Base-by-base conservation (phyloP, 2,113 vertebrate genomes). In the Etheostoma cragini region DNA sequence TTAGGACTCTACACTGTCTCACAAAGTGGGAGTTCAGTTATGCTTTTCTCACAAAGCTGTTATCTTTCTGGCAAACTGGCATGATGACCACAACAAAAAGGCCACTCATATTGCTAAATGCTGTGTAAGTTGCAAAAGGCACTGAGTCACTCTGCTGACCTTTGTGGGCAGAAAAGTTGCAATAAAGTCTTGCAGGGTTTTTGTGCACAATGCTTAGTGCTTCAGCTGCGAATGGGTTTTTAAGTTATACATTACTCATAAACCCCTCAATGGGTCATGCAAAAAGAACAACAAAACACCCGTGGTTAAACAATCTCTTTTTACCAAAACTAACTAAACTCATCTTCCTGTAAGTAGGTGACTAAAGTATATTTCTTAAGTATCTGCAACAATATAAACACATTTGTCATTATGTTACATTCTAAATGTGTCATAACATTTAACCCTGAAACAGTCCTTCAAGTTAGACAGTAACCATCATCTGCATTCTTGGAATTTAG, bases 171-270 rank as follows among this genome's bases (percentile, higher is more conserved):
- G 35, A 62, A 14, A 38, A 24, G 61, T 45, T 8, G 52, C 35
- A 75, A 42, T 76, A 49, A 77, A 56, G 17, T 56, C 26, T 8
- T 14, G 1, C 24, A 19, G 26, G 47, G 63, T 63, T 77, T 71
- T 53, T 38, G 35, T 16, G 71, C 22, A 33, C 14, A 65, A 65
- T 65, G 80, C 78, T 84, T n/a, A 78, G 17, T 5, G 5, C 71
- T 66, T 74, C 67, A 71, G 60, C 79, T 57, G 58, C 69, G 73
- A 72, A 78, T 65, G 19, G 1, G 11, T 38, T 58, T 77, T 65
- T 52, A 74, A 87, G 89, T 90, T 76, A 87, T 11, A 65, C 11
- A 81, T 88, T 87, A 64, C 33, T 84, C 78, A 74, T 89, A 50
- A 81, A 53, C 10, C 2, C 30, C 30, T 50, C 21, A 78, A 82